Conservation (phyloP, 2,113 vertebrate genomes). For the Campylorhamphus procurvoides region DNA sequence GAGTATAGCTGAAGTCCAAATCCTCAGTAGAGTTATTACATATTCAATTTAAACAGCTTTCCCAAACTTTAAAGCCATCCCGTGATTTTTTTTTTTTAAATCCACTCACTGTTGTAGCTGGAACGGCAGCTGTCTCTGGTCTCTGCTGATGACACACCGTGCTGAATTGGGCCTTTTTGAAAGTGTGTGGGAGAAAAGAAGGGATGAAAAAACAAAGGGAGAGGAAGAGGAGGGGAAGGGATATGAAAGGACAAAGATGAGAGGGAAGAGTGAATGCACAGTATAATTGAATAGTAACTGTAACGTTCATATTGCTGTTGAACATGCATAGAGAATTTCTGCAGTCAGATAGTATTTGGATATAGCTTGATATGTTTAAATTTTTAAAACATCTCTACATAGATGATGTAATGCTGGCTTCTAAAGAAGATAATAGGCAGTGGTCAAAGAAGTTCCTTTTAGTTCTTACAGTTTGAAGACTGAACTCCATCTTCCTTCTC, state of each 20-base stretch:
- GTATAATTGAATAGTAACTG: background rate
- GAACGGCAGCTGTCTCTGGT: background rate
- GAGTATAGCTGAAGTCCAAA: slow-evolving; percentile 15
- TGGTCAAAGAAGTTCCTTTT: background rate
- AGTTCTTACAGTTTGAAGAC: background rate
- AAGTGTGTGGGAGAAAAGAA: slow-evolving; percentile 37
- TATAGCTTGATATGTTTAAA: background rate
- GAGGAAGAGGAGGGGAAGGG: slow-evolving; percentile 37
- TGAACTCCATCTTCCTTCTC: background rate
- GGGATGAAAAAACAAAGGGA: slow-evolving; percentile 13
- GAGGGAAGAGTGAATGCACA: background rate
- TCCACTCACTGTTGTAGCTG: slow-evolving; percentile 12
- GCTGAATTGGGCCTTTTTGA: slow-evolving; percentile 44
- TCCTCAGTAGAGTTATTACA: slow-evolving; percentile 16
- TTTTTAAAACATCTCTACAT: background rate
- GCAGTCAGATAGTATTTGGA: background rate
- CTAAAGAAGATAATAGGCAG: background rate
- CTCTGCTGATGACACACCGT: background rate
- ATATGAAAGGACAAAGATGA: slow-evolving; percentile 35
- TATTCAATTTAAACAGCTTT: slow-evolving; percentile 17
- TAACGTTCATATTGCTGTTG: background rate
- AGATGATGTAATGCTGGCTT: background rate
- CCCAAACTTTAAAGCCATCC: slow-evolving; percentile 31
- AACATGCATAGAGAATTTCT: background rate
- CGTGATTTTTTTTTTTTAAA: background rate